Base-by-base conservation (phyloP, 2,797 vertebrate species). In the Nothura maculosa region DNA sequence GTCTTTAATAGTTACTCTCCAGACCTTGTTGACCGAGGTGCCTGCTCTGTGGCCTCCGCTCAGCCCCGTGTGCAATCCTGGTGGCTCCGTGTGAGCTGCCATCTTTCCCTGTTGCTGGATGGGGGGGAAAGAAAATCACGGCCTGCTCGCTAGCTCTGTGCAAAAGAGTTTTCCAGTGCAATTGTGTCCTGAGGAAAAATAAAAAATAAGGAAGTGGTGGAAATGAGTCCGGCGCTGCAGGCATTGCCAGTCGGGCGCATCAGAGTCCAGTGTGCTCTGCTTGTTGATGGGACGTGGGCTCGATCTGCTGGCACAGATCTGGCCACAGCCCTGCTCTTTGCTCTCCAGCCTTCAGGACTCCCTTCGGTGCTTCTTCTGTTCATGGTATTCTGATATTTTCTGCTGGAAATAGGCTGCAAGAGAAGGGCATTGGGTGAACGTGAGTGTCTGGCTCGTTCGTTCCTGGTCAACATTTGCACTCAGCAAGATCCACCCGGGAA, bases 361-460 rank as follows among this genome's bases (percentile, higher is more conserved):
- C 94, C 82, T 97, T 79, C 77, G 81, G 92, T 88, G 94, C 94
- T 98, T 98, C 91, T 97, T 98, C 92, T 97, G 97, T 36, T 97
- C 96, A 0, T 97, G 97, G 54, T 97, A 97, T 88, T 98, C 97
- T 55, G 63, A 78, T 96, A 98, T 97, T 87, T 97, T 98, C 94
- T 64, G 81, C 87, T 98, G 97, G 94, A 98, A 98, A 83, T 98
- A 98, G 0, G 88, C 98, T 98, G 96, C 45, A 66, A 91, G 66
- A 87, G 42, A 43, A 66, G 25, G 73, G 13, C 1, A 0, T 20
- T 4, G 7, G 57, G 3, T 10, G 45, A 30, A 20, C 1, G 14
- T 3, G 34, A 27, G 20, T 1, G 11, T 19, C 62, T 5, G 45
- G 36, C 67, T 20, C 30, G 57, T 48, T 85, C 36, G 36, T 55